A percentile compares a stretch with the other conserved stretches of the same genome.
Conservation (phyloP, 2,113 vertebrate genomes). For the Diglossa brunneiventris region DNA sequence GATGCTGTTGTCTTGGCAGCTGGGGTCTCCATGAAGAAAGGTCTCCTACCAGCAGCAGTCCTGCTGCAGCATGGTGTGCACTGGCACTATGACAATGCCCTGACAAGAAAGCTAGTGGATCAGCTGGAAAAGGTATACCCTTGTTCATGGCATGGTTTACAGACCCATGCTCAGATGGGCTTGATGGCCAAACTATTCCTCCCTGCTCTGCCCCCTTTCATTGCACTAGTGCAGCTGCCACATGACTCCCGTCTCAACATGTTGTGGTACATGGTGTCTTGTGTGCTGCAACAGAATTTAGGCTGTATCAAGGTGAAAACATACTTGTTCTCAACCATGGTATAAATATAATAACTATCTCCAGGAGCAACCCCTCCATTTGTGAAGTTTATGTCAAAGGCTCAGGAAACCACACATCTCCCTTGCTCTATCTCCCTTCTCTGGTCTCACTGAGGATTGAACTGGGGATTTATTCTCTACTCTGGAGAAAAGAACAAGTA, state of each 20-base stretch:
- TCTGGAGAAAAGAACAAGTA: background rate
- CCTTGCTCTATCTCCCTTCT: background rate
- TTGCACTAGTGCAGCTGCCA: rapidly evolving
- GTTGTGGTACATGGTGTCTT: rapidly evolving
- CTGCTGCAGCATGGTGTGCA: rapidly evolving
- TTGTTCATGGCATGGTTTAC: background rate
- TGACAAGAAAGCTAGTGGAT: background rate
- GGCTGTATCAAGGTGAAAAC: background rate
- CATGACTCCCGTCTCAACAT: background rate
- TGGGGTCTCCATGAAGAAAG: background rate
- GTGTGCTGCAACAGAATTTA: background rate
- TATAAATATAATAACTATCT: background rate
- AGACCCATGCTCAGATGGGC: rapidly evolving
- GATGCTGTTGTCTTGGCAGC: rapidly evolving
- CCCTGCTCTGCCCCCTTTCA: background rate
- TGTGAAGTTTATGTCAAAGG: background rate
- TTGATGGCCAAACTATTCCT: background rate
- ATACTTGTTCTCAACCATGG: background rate
- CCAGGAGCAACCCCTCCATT: background rate
- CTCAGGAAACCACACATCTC: background rate
- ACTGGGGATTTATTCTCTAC: background rate
- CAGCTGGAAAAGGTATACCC: rapidly evolving
- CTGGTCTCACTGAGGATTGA: background rate
- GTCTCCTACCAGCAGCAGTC: background rate
- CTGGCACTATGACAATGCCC: background rate